These are phyloP conservation scores for Ostrea edulis DNA, from an alignment of 1,140 invertebrate genomes.

Conservation along the genomic window DNA sequence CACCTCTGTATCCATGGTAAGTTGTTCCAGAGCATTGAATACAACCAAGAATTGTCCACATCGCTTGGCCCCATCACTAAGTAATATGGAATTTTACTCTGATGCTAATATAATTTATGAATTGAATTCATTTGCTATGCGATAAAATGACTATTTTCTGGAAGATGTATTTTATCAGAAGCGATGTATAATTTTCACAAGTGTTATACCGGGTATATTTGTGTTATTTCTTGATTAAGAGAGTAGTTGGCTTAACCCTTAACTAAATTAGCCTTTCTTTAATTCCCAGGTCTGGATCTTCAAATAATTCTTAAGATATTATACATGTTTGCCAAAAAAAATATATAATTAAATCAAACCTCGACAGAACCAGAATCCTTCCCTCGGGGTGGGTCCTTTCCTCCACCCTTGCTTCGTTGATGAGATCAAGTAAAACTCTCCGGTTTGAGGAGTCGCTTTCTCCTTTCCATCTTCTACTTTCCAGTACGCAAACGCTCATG, in stretches of 20 bases:
- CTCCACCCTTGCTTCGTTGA: background rate
- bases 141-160: no score
- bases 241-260: background rate
- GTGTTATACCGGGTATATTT: no score
- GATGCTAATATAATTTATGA: background rate
- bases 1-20: conserved; percentile 41
- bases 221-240: no score
- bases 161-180: no score
- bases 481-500: background rate
- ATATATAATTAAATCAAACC: background rate
- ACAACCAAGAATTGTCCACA: conserved; percentile 43
- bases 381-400: background rate
- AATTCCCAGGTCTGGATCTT: no score
- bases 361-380: background rate
- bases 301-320: no score
- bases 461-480: background rate
- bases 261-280: no score
- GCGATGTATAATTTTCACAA: no score
- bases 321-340: background rate
- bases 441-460: background rate
- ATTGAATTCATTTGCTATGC: no score
- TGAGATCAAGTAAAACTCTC: background rate
- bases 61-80: conserved; percentile 36
- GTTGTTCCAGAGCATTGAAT: conserved; percentile 34
- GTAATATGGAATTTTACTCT: background rate